Conservation (phyloP, 2,113 vertebrate species). For the Ophiodon elongatus region DNA sequence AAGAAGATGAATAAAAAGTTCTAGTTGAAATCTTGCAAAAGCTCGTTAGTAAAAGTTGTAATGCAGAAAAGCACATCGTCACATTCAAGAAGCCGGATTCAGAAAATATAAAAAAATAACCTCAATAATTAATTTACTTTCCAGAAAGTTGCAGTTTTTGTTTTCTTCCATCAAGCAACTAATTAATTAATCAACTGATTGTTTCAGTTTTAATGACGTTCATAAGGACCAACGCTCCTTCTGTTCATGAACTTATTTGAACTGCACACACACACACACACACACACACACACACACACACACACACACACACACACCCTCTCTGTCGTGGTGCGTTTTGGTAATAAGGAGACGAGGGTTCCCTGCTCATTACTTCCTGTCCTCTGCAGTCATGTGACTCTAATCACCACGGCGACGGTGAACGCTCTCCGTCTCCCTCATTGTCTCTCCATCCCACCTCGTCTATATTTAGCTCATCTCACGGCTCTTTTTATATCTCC, state of each 20-base stretch:
- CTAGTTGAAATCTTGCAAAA: too few relatives aligned
- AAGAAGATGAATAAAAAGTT: too few relatives aligned
- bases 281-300: neutral
- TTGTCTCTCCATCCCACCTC: constrained; percentile 63
- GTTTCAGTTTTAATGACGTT: neutral
- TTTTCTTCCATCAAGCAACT: neutral
- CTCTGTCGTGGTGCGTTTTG: neutral
- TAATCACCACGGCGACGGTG: constrained; percentile 50
- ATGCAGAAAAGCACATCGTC: too few relatives aligned
- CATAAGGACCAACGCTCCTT: too few relatives aligned
- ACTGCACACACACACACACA: too few relatives aligned
- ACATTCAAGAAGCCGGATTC: too few relatives aligned
- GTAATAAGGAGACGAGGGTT: constrained; percentile 22
- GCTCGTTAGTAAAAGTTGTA: too few relatives aligned
- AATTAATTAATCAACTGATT: too few relatives aligned
- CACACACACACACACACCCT: neutral
- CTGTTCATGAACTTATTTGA: neutral
- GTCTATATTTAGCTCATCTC: constrained; percentile 74
- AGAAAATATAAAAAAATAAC: too few relatives aligned
- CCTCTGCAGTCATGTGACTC: constrained; percentile 41
- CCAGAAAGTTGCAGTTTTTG: neutral
- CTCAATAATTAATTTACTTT: too few relatives aligned
- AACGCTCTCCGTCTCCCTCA: constrained; percentile 13
- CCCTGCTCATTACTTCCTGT: constrained; percentile 37
- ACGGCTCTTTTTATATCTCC: neutral